Evolutionary conservation across 2,888 invertebrate species (phyloP).

Genomic region (Colletes collaris): DNA sequence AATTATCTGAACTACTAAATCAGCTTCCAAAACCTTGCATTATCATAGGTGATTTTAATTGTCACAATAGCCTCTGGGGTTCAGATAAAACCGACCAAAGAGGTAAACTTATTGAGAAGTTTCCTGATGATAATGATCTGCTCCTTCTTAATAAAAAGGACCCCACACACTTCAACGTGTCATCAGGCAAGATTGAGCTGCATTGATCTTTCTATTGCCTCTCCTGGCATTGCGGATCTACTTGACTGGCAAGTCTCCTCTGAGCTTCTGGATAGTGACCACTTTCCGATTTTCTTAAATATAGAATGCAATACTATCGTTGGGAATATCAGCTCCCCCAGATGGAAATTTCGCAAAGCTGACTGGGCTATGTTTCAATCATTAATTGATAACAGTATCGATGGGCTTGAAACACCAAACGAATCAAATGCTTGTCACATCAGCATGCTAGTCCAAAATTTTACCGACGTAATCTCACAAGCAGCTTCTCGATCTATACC

Average conservation of each 20-base stretch:
- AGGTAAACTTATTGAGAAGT: constrained; percentile 55
- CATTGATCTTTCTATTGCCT: constrained; percentile 57
- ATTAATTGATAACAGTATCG: constrained; percentile 12
- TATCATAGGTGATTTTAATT: constrained; percentile 66
- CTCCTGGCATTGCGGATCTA: constrained; percentile 24
- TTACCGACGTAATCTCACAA: constrained; percentile 28
- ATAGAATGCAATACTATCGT: background rate
- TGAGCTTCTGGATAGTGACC: constrained; percentile 50
- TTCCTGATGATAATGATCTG: constrained; percentile 44
- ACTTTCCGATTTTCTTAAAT: constrained; percentile 54
- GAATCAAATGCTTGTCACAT: background rate
- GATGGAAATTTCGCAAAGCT: constrained; percentile 57
- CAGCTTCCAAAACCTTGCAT: constrained; percentile 64
- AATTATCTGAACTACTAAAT: background rate
- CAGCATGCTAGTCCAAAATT: background rate
- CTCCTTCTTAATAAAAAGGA: constrained; percentile 36
- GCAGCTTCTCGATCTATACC: constrained; percentile 36
- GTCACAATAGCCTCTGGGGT: constrained; percentile 55
- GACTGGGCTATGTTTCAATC: constrained; percentile 43
- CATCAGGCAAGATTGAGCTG: constrained; percentile 40
- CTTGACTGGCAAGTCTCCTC: constrained; percentile 33
- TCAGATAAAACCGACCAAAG: constrained; percentile 38
- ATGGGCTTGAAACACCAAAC: constrained; percentile 25
- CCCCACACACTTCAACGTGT: constrained; percentile 56
- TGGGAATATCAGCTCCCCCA: background rate